Evolutionary conservation across 2,113 vertebrate genomes (phyloP), one percentile per base, ranked within the genome.

Genomic region (Sialia sialis): DNA sequence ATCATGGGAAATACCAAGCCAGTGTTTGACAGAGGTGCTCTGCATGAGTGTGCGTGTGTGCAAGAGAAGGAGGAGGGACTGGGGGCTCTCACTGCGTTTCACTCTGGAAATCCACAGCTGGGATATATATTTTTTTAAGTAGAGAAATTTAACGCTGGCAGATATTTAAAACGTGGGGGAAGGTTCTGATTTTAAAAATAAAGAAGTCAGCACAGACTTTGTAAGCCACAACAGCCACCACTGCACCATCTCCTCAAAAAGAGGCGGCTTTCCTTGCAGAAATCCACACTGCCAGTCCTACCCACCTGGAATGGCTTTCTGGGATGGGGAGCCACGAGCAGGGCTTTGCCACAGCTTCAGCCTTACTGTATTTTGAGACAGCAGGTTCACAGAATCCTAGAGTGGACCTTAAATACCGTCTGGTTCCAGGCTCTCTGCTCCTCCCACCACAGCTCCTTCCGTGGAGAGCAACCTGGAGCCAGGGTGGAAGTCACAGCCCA

Each of bases 41-140:
- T 43, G 52, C 0, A 1, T 54, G 72, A 80, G 79, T 74, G 81
- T 2, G 26, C 1, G 80, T 75, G 59, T 55, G 73, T 75, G 67
- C 41, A 73, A 51, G 77, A 54, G 48, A 23, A 62, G 73, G 51
- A 51, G 2, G 7, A 39, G 36, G 63, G 48, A 36, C 2, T 23
- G 46, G 79, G 52, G 60, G 16, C 27, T 63, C 44, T 64, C 3
- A 0, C 68, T 66, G 85, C 43, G 8, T 87, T 96, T 96, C 83
- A 29, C 46, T 94, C 72, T 49, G 72, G 68, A 86, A 93, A 89
- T 70, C 66, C 44, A 56, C 41, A 78, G 51, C 72, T 22, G 90
- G 79, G 59, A 87, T 93, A 93, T 94, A 43, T 93, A 90, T 95
- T 63, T 97, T 97, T 97, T 90, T 88, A 96, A 95, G 81, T 13